Conservation (phyloP, 1,140 invertebrate genomes). For the Hyles vespertilio region DNA sequence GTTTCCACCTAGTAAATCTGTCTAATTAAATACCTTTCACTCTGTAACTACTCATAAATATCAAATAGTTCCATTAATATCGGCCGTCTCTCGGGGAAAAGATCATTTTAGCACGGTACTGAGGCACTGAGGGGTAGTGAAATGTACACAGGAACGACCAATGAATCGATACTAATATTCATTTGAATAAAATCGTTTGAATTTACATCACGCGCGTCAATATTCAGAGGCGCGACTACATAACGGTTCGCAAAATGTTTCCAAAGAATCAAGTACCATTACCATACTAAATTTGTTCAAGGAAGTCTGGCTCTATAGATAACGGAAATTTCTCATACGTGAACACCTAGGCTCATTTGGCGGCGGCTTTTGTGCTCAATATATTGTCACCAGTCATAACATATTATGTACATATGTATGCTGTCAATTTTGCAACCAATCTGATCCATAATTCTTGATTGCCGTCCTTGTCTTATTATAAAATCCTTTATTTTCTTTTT, state of each 20-base stretch:
- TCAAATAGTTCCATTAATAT: not conserved
- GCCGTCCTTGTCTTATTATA: too few species aligned
- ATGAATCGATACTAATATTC: conserved; percentile 27
- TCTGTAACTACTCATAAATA: not conserved
- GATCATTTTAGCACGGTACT: not conserved
- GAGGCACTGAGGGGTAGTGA: conserved; percentile 3
- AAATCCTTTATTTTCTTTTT: too few species aligned
- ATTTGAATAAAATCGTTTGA: conserved; percentile 43
- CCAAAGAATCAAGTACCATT: conserved; percentile 40
- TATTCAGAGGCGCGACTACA: conserved; percentile 46
- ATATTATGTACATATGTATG: not conserved
- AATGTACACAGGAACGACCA: conserved; percentile 6
- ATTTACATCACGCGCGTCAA: conserved; percentile 50
- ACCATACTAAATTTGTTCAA: conserved; percentile 37
- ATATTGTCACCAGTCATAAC: not conserved
- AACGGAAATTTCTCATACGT: conserved; percentile 26
- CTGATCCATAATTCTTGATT: too few species aligned
- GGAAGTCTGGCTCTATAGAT: conserved; percentile 26
- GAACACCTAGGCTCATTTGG: conserved; percentile 15
- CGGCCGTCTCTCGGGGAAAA: not conserved
- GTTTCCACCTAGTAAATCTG: not conserved
- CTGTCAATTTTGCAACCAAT: not conserved
- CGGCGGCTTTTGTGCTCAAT: conserved; percentile 4
- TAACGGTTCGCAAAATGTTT: conserved; percentile 51
- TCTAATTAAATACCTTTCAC: conserved; percentile 4